A percentile compares a stretch with the other conserved stretches of the same genome.
These are phyloP conservation scores for Asarcornis scutulata DNA, from an alignment of 2,113 vertebrate species.

Conservation along the genomic window DNA sequence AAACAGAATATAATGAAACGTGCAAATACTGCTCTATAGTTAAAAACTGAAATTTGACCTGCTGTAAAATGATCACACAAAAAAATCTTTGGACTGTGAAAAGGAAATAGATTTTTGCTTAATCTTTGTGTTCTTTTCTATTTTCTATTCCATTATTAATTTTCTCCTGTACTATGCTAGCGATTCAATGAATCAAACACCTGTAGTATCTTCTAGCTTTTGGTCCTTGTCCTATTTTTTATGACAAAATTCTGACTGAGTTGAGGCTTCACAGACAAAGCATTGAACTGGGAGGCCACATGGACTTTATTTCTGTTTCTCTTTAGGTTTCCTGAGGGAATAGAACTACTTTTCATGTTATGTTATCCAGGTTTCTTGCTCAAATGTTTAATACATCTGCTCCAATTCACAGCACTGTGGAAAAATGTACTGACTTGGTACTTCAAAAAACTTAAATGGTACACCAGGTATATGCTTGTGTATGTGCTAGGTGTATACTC, in stretches of 20 bases:
- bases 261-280: not conserved
- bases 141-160: not conserved
- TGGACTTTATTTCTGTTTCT: not conserved
- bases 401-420: not conserved
- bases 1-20: not conserved
- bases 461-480: not conserved
- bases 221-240: not conserved
- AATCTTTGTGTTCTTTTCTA: not conserved
- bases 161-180: not conserved
- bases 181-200: not conserved
- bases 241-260: not conserved
- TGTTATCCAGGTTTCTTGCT: not conserved
- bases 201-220: not conserved
- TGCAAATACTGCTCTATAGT: accelerated
- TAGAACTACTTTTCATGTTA: not conserved
- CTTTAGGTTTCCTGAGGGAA: not conserved
- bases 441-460: not conserved
- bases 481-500: no score
- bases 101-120: not conserved
- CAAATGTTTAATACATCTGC: not conserved
- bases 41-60: not conserved
- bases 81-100: not conserved
- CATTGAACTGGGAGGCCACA: not conserved
- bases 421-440: not conserved
- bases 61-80: not conserved